Evolutionary conservation across 2,113 vertebrate genomes (phyloP), one percentile per base, ranked within the genome.

Genomic region (Enhydra lutris): DNA sequence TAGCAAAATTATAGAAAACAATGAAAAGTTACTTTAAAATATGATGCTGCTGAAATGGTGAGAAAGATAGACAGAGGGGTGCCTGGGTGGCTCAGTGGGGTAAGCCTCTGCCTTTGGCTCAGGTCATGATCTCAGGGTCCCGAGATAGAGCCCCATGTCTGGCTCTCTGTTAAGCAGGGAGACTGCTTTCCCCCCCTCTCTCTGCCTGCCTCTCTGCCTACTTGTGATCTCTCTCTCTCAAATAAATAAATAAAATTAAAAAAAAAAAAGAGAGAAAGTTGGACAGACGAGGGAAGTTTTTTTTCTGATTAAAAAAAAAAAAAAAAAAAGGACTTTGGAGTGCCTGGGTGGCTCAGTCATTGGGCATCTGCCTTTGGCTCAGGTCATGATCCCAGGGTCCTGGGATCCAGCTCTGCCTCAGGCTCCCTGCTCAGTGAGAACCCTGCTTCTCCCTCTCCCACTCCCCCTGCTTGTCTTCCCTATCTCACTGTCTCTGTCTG

Each of bases 1-100:
- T 29, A 82, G 78, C 39, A 59, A 73, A 83, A 83, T 61, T 59
- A 31, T 5, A 42, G 80, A 31, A 78, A 80, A 65, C 79, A 55
- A 55, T 45, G 39, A 67, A 94, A 83, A 86, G 29, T 67, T 52
- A 17, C 21, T 97, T 94, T 36, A 74, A 95, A 92, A 85, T 86
- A 79, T 15, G 69, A 84, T n/a, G 55, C 20, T 89, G 36, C 61
- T 76, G 26, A 94, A 71, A 63, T 59, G 59, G 81, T 65, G 52
- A 91, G 87, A 90, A 91, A 89, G 50, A 59, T 86, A 42, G 36
- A 26, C 14, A 59, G 79, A 87, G 52, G 52, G 52, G 52, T 6
- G 52, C 52, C 52, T 55, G 52, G 52, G 52, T 55, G 17, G 52
- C 52, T 55, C 52, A 55, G 15, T 55, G 52, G 52, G 17, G 6